These are phyloP conservation scores for Eufriesea mexicana DNA, from an alignment of 1,140 invertebrate species.

Conservation along the genomic window DNA sequence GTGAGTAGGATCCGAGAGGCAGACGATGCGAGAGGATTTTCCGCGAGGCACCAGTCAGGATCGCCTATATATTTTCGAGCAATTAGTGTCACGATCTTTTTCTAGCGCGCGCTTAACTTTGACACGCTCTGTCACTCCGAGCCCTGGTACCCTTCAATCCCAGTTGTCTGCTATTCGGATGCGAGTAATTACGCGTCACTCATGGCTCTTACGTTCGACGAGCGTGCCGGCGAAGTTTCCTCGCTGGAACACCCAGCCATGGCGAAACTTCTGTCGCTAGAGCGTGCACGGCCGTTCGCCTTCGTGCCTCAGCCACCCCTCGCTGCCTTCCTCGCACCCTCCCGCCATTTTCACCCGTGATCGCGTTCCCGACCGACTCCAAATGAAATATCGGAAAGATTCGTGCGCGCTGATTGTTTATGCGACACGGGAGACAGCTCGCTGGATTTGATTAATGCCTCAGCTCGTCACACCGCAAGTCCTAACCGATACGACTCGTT, in stretches of 20 bases:
- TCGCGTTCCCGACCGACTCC: not conserved
- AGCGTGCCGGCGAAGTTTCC: constrained; percentile 66
- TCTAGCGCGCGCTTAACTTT: constrained; percentile 67
- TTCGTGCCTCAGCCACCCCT: not conserved
- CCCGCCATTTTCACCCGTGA: constrained; percentile 1
- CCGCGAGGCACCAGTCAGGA: constrained; percentile 41
- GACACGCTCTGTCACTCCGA: constrained; percentile 68
- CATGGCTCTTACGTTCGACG: constrained; percentile 70
- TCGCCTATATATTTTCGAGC: constrained; percentile 68
- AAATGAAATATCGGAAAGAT: constrained; percentile 17
- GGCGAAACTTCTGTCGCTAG: constrained; percentile 62
- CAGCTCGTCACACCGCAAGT: no score
- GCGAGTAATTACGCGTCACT: constrained; percentile 72
- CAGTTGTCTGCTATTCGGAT: constrained; percentile 71
- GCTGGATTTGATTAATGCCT: not conserved
- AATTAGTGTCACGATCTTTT: constrained; percentile 72
- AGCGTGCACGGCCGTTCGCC: constrained; percentile 24
- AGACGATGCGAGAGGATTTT: constrained; percentile 46
- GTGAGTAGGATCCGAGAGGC: constrained; percentile 19
- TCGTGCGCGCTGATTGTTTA: not conserved
- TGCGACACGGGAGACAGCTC: not conserved
- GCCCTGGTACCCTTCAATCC: constrained; percentile 68
- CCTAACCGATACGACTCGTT: no score
- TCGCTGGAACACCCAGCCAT: constrained; percentile 43
- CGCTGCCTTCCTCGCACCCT: not conserved